Percentiles rank a stretch among this genome's conserved stretches.
Conservation (phyloP, 2,113 vertebrate genomes). For the Rhea americana region DNA sequence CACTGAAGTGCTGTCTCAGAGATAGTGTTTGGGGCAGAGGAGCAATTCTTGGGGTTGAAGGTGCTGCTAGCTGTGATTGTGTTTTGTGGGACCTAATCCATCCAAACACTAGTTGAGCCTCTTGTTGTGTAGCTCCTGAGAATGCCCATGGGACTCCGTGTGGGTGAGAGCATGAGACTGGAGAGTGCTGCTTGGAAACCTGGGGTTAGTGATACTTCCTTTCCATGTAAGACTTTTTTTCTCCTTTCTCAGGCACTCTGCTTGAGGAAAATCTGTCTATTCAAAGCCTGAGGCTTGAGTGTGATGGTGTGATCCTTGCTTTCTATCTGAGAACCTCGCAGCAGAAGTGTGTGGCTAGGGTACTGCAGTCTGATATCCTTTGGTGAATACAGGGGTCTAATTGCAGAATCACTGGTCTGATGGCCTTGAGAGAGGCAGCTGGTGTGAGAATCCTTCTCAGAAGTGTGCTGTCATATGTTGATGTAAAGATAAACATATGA, state of each 20-base stretch:
- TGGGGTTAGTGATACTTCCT: not conserved
- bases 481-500: not conserved
- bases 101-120: not conserved
- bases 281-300: not conserved
- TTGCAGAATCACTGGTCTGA: not conserved
- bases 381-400: no score
- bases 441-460: not conserved
- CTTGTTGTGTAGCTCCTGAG: not conserved
- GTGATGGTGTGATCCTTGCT: not conserved
- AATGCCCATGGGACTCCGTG: accelerated
- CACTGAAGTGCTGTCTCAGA: not conserved
- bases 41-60: not conserved
- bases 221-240: not conserved
- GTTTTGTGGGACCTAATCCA: not conserved
- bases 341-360: not conserved
- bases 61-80: not conserved
- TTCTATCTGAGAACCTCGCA: accelerated
- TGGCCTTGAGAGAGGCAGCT: not conserved
- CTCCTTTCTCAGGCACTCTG: not conserved
- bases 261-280: not conserved
- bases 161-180: accelerated
- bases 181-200: not conserved
- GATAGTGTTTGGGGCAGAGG: not conserved
- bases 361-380: not conserved
- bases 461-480: not conserved